These are phyloP conservation scores for Tridacna gigas DNA, from an alignment of 2,888 invertebrate species.

Conservation along the genomic window DNA sequence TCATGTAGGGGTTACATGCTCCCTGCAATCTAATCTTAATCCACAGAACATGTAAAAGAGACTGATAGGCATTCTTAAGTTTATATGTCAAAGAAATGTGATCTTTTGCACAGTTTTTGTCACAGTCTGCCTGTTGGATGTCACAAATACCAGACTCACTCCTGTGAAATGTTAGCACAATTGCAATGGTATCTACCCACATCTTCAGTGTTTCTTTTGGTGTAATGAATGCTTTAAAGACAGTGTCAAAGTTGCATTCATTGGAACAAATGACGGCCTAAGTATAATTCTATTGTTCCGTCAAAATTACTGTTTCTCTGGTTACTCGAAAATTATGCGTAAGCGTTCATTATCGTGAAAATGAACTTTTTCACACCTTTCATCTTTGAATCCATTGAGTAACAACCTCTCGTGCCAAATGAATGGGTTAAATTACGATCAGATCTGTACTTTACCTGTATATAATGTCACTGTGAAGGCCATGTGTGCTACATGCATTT, in stretches of 20 bases:
- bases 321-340: conserved; percentile 15
- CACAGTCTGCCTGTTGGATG: no score
- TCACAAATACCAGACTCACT: no score
- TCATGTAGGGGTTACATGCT: no score
- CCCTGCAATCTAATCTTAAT: no score
- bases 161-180: no score
- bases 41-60: no score
- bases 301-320: conserved; percentile 24
- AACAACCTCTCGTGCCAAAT: not conserved
- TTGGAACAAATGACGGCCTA: conserved; percentile 15
- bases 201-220: not conserved
- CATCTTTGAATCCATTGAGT: conserved; percentile 6
- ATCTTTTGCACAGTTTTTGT: no score
- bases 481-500: conserved; percentile 12
- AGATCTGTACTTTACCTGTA: conserved; percentile 12
- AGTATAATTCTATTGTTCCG: conserved; percentile 18
- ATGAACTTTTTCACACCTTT: conserved; percentile 23
- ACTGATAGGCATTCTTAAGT: no score
- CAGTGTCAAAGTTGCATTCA: conserved; percentile 22
- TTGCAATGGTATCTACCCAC: no score
- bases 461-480: conserved; percentile 2
- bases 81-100: no score
- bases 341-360: conserved; percentile 30
- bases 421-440: conserved; percentile 17
- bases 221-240: conserved; percentile 2